Evolutionary conservation across 2,888 invertebrate species (phyloP).

Genomic region (Macrophya alboannulata): DNA sequence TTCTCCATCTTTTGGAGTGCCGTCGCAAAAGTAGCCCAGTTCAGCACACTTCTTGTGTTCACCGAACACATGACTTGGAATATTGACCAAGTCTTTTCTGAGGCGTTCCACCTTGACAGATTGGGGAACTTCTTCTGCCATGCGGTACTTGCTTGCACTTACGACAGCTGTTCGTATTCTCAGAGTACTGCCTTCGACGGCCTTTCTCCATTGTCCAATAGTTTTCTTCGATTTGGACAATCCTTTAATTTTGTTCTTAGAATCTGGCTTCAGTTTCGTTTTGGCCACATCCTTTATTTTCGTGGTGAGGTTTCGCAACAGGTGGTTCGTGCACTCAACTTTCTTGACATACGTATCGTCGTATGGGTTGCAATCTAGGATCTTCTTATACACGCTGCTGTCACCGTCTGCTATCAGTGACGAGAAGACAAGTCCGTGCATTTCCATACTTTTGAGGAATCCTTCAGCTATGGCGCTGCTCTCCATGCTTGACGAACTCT

Average conservation of each 20-base stretch:
- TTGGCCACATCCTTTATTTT: constrained; percentile 4
- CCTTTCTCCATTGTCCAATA: not conserved
- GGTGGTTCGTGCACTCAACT: constrained; percentile 73
- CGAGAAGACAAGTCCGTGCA: not conserved
- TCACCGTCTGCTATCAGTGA: constrained; percentile 65
- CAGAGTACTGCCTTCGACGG: not conserved
- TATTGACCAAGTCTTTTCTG: no score
- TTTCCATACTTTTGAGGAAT: not conserved
- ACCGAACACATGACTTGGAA: no score
- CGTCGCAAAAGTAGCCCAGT: not conserved
- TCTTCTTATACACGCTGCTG: constrained; percentile 69
- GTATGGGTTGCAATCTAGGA: constrained; percentile 67
- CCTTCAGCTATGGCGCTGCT: not conserved
- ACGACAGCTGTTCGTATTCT: not conserved
- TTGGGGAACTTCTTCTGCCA: no score
- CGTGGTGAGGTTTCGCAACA: constrained; percentile 64
- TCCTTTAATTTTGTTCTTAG: no score
- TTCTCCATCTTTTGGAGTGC: not conserved
- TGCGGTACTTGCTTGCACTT: not conserved
- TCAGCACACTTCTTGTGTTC: no score
- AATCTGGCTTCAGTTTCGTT: not conserved
- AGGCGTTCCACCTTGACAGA: no score
- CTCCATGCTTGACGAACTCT: constrained; percentile 66
- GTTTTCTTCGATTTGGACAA: no score
- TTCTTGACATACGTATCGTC: constrained; percentile 65